Conservation (phyloP, 2,888 invertebrate species). For the Drosophila gaucha region DNA sequence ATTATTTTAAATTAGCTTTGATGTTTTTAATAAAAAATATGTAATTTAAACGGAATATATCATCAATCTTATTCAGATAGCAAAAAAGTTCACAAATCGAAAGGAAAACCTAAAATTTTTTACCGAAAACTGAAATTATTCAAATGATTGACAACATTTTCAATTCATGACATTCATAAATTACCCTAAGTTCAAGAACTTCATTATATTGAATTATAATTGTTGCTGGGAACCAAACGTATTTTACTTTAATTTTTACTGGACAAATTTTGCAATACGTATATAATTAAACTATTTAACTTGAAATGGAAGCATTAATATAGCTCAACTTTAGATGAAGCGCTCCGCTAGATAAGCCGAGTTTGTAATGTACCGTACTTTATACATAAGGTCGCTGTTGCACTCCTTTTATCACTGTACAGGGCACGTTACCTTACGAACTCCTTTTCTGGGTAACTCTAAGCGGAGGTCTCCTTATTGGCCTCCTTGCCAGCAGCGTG, state of each 20-base stretch:
- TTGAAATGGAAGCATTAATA: constrained; percentile 49
- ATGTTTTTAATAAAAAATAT: constrained; percentile 63
- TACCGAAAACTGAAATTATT: constrained; percentile 18
- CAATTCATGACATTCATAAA: constrained; percentile 1
- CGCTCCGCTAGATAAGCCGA: background rate
- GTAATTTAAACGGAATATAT: constrained; percentile 63
- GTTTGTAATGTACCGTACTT: constrained; percentile 48
- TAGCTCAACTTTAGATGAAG: background rate
- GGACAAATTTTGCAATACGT: constrained; percentile 1
- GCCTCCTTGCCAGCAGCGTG: constrained; percentile 57
- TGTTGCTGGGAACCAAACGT: background rate
- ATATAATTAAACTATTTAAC: constrained; percentile 17
- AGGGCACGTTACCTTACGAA: constrained; percentile 51
- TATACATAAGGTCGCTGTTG: constrained; percentile 20
- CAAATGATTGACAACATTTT: constrained; percentile 31
- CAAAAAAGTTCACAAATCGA: constrained; percentile 15
- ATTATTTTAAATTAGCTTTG: background rate
- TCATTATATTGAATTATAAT: background rate
- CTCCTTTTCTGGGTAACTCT: background rate
- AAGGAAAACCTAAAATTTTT: constrained; percentile 28
- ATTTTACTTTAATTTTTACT: background rate
- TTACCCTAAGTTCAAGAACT: background rate
- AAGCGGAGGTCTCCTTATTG: background rate
- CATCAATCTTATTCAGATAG: constrained; percentile 7
- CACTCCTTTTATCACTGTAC: constrained; percentile 10